Evolutionary conservation across 2,113 vertebrate species (phyloP).

Genomic region (Apus apus): DNA sequence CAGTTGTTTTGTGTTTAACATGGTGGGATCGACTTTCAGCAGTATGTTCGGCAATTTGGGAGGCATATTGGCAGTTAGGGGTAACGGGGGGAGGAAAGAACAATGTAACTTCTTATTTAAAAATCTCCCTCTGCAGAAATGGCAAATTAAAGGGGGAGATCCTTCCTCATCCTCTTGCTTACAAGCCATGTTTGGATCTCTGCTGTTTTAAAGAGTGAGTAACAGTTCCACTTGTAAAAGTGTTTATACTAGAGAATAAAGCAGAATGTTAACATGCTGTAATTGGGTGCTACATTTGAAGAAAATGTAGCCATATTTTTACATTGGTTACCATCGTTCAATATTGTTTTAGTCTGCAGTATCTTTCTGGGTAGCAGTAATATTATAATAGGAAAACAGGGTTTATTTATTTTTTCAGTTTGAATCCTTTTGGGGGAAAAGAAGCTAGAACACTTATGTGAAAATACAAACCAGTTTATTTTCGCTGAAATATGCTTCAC

Average conservation of each 20-base stretch:
- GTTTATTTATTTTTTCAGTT: background rate
- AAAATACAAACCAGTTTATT: background rate
- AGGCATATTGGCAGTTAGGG: background rate
- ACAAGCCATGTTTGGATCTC: slow-evolving; percentile 69
- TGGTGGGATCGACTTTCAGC: background rate
- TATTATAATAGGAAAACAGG: background rate
- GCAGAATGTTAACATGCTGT: background rate
- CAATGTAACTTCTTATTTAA: slow-evolving; percentile 74
- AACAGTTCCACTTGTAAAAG: slow-evolving; percentile 60
- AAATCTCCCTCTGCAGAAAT: slow-evolving; percentile 79
- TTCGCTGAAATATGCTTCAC: background rate
- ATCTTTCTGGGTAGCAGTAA: background rate
- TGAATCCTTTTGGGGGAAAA: background rate
- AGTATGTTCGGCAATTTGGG: background rate
- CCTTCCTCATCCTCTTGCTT: slow-evolving; percentile 73
- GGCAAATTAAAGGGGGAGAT: slow-evolving; percentile 70
- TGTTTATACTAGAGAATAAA: slow-evolving; percentile 30
- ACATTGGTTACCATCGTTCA: background rate
- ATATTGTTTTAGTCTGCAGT: background rate
- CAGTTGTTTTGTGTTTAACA: background rate
- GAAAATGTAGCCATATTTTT: background rate
- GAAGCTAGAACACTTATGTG: background rate
- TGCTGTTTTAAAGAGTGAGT: slow-evolving; percentile 77
- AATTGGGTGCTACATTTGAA: background rate
- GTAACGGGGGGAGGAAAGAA: slow-evolving; percentile 30